Percentiles rank a stretch among this genome's conserved stretches.
These are phyloP conservation scores for Cliona cf. orientalis DNA, from an alignment of 37 sponge, comb jelly and placozoan species.

Conservation along the genomic window DNA sequence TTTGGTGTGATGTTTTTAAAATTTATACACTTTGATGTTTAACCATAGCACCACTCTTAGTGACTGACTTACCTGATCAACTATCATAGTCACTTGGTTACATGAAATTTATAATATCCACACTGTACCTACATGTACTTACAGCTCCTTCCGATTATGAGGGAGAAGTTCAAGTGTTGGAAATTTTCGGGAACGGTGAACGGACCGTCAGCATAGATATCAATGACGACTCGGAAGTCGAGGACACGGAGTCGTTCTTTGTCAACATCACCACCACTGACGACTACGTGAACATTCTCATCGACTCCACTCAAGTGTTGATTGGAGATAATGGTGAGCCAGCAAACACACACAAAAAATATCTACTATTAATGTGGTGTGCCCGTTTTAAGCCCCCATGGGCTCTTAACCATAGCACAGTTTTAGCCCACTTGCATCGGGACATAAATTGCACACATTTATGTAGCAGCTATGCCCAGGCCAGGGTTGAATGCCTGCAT, in stretches of 20 bases:
- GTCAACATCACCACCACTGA: neutral
- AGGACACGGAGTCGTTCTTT: slow-evolving; percentile 13
- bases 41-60: neutral
- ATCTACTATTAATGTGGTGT: too few relatives aligned
- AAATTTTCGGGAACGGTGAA: neutral
- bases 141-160: slow-evolving; percentile 14
- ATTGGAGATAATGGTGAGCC: neutral
- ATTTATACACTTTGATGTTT: too few relatives aligned
- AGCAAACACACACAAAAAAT: too few relatives aligned
- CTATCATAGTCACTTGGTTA: too few relatives aligned
- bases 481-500: too few relatives aligned
- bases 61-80: too few relatives aligned
- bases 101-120: neutral
- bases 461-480: too few relatives aligned
- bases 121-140: neutral
- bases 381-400: too few relatives aligned
- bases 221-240: slow-evolving; percentile 7
- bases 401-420: too few relatives aligned
- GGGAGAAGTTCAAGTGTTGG: neutral
- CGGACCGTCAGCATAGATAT: neutral
- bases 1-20: too few relatives aligned
- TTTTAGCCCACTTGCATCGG: too few relatives aligned
- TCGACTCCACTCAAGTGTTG: neutral
- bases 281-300: neutral
- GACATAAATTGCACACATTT: too few relatives aligned